Conservation (phyloP, 2,113 vertebrate species). For the Psilopogon haemacephalus region DNA sequence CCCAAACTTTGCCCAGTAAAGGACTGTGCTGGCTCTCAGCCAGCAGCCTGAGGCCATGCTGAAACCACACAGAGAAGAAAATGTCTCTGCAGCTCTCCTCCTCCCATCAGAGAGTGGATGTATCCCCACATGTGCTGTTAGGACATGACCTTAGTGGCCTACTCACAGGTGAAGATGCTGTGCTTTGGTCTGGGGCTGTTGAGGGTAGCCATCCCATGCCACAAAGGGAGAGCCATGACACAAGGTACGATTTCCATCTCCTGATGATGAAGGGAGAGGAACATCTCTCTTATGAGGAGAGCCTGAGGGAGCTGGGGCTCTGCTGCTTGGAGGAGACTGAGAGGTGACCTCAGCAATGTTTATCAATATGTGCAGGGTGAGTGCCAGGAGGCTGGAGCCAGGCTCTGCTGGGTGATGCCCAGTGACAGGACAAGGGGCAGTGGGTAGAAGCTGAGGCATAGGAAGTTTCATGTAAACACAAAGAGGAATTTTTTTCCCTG, state of each 20-base stretch:
- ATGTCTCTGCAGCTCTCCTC: not conserved
- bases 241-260: not conserved
- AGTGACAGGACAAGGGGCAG: too few relatives aligned
- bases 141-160: not conserved
- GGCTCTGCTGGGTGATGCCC: too few relatives aligned
- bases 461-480: too few relatives aligned
- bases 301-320: too few relatives aligned
- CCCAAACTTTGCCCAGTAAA: not conserved
- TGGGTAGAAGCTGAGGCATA: too few relatives aligned
- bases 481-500: too few relatives aligned
- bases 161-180: not conserved
- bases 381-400: too few relatives aligned
- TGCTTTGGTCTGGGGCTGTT: not conserved
- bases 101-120: not conserved
- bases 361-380: too few relatives aligned
- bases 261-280: not conserved
- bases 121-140: rapidly evolving
- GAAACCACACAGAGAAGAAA: not conserved
- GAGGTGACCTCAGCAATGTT: too few relatives aligned
- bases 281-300: too few relatives aligned
- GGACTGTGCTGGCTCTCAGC: not conserved
- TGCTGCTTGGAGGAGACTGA: too few relatives aligned
- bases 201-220: not conserved
- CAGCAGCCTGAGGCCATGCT: not conserved
- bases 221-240: not conserved